Evolutionary conservation across 1,140 invertebrate genomes (phyloP), one percentile per base, ranked within the genome.

Genomic region (Chymomyza costata): DNA sequence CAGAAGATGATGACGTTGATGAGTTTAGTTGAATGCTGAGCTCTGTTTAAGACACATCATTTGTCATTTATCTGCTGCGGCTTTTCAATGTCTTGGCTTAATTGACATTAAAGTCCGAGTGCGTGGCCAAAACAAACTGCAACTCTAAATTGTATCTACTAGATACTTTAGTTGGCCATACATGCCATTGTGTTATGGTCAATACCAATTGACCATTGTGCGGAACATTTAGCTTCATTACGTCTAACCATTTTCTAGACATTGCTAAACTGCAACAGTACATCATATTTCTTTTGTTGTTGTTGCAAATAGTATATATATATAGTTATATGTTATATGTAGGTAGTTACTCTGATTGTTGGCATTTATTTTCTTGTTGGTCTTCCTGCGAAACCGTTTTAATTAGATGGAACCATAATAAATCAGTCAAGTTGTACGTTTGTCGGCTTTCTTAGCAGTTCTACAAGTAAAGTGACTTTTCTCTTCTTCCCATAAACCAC

Each of bases 211-310:
- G 71, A 48, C 71, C 62, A 69, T 63, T 71, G 66, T 54, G 73
- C 73, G 73, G 66, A 78, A 80, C 71, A 78, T 78, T 78, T 78
- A 78, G 71, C 71, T 78, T 78, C 71, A 78, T 78, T 78, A 78
- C 73, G 71, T 78, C 71, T 69, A 61, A 41, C 71, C 71, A 78
- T 78, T 68, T 78, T n/a, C n/a, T n/a, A n/a, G n/a, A n/a, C n/a
- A n/a, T n/a, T 46, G 44, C 21, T 8, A 25, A 25, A 8, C 21
- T 25, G 21, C 21, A 3, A 25, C 21, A 25, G 21, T 25, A 5
- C 3, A 5, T 25, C 21, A 5, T 25, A 25, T 25, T 25, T 18
- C 31, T 46, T n/a, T n/a, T n/a, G 16, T 30, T 46, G 31, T 37
- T 37, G 55, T n/a, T n/a, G n/a, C n/a, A n/a, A n/a, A n/a, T n/a